Evolutionary conservation across 2,797 vertebrate species (phyloP).

Genomic region (Scolopax bukidnonensis): DNA sequence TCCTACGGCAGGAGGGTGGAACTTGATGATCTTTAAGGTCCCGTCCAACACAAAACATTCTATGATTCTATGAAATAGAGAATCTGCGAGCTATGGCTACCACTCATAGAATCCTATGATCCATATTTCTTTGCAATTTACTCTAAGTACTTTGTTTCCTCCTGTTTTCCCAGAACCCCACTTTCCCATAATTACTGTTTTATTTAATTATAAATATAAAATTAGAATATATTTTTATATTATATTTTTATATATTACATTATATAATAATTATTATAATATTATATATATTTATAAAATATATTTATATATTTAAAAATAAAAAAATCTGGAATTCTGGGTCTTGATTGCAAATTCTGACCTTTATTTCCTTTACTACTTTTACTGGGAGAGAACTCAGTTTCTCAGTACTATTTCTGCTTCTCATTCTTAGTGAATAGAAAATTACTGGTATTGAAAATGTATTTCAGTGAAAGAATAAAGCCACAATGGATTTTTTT

Average conservation of each 20-base stretch:
- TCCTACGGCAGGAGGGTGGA: neutral
- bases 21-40: neutral
- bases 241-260: too few relatives aligned
- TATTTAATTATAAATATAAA: neutral
- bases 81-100: accelerated
- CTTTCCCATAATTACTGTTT: neutral
- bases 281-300: too few relatives aligned
- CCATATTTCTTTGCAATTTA: neutral
- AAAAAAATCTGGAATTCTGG: neutral
- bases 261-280: too few relatives aligned
- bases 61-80: neutral
- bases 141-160: neutral
- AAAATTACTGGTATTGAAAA: neutral
- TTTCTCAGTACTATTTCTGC: neutral
- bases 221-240: too few relatives aligned
- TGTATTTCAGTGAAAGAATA: neutral
- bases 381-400: neutral
- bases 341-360: neutral
- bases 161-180: neutral
- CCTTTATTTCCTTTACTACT: neutral
- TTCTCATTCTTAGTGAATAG: neutral
- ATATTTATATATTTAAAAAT: too few relatives aligned
- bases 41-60: neutral
- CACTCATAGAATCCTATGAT: too few relatives aligned
- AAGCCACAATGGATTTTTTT: neutral